Evolutionary conservation across 2,797 vertebrate species (phyloP).

Genomic region (Petrocephalus schoutedeni): DNA sequence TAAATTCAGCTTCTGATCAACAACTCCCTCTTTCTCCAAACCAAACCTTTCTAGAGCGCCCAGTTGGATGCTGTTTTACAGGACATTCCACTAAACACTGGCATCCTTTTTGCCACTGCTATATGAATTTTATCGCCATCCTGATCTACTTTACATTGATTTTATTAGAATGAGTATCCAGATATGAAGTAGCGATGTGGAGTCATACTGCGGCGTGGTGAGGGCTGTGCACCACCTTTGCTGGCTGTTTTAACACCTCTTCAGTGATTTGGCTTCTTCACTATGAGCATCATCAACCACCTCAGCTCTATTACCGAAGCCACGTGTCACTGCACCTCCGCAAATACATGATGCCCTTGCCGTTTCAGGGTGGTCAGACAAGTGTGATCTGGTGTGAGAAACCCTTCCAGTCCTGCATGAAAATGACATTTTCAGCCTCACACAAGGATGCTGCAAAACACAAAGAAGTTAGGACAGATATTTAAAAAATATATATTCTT

Average conservation of each 20-base stretch:
- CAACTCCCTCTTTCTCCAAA: neutral
- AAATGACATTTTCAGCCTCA: neutral
- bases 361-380: neutral
- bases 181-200: neutral
- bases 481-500: neutral
- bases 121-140: neutral
- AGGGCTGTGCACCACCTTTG: neutral
- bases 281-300: neutral
- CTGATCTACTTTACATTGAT: neutral
- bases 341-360: neutral
- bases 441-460: neutral
- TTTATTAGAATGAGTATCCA: neutral
- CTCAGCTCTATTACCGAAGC: neutral
- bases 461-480: neutral
- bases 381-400: neutral
- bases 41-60: neutral
- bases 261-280: neutral
- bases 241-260: neutral
- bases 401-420: neutral
- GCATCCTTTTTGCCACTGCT: neutral
- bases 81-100: neutral
- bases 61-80: neutral
- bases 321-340: neutral
- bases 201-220: neutral
- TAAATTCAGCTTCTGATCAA: neutral